A percentile compares a stretch with the other conserved stretches of the same genome.
Conservation (phyloP, 2,113 vertebrate genomes). For the Erpornis zantholeuca region DNA sequence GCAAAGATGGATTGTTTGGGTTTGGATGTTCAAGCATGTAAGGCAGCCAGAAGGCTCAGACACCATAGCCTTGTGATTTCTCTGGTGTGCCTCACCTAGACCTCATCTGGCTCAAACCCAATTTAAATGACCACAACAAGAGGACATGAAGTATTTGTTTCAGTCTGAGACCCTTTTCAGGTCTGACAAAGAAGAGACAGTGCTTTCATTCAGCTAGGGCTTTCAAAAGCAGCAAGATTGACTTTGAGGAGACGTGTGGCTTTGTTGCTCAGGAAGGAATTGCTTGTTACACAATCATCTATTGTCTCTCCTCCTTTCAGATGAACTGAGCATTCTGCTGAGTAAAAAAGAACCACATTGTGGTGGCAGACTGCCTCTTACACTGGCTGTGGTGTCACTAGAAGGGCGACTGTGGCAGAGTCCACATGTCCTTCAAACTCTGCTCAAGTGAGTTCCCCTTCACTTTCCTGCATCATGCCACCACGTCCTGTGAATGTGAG, state of each 20-base stretch:
- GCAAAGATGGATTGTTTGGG: neutral
- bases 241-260: neutral
- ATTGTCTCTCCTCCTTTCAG: slow-evolving; percentile 60
- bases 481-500: neutral
- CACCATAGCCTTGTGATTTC: neutral
- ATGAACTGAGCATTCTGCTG: slow-evolving; percentile 64
- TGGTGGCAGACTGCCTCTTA: slow-evolving; percentile 71
- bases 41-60: neutral
- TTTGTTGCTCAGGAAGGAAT: neutral
- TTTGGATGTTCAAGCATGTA: neutral
- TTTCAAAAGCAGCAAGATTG: neutral
- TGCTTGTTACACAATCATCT: neutral
- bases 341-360: slow-evolving; percentile 69
- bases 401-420: slow-evolving; percentile 74
- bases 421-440: slow-evolving; percentile 88
- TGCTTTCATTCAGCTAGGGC: neutral
- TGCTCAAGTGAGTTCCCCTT: slow-evolving; percentile 81
- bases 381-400: slow-evolving; percentile 78
- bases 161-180: neutral
- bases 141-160: neutral
- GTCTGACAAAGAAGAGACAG: neutral
- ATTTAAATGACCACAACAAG: neutral
- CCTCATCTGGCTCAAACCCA: neutral
- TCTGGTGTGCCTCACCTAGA: neutral
- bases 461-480: neutral